Evolutionary conservation across 2,888 invertebrate genomes (phyloP).

Genomic region (Tetrapedia diversipes): DNA sequence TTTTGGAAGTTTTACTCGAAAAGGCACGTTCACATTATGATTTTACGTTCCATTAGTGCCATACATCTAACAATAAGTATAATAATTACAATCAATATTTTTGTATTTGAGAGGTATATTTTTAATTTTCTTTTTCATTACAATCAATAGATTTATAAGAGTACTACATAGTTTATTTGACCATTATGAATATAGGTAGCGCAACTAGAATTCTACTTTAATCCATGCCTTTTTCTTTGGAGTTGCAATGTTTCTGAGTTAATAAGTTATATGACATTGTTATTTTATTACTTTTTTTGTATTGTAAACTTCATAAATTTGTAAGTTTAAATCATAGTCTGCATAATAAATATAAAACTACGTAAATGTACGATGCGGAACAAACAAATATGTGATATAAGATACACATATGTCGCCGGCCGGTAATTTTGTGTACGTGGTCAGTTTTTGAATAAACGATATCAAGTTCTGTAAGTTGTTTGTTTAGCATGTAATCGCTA

Average conservation of each 20-base stretch:
- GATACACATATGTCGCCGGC: slow-evolving; percentile 70
- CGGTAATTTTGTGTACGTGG: slow-evolving; percentile 79
- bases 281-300: slow-evolving; percentile 57
- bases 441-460: slow-evolving; percentile 50
- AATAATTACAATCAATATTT: background rate
- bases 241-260: slow-evolving; percentile 51
- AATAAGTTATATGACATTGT: slow-evolving; percentile 59
- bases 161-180: background rate
- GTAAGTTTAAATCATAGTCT: slow-evolving; percentile 31
- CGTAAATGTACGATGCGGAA: slow-evolving; percentile 37
- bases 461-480: background rate
- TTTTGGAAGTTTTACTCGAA: background rate
- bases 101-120: background rate
- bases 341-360: slow-evolving; percentile 27
- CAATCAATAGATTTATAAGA: background rate
- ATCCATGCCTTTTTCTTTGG: slow-evolving; percentile 60
- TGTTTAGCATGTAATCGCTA: background rate
- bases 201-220: slow-evolving; percentile 2
- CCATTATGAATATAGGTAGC: background rate
- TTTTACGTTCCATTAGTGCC: background rate
- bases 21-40: background rate
- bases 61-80: background rate
- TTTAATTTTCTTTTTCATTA: background rate
- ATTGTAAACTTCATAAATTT: slow-evolving; percentile 47
- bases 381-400: slow-evolving; percentile 37